These are phyloP conservation scores for Epinephelus lanceolatus DNA, from an alignment of 2,113 vertebrate genomes.

Conservation along the genomic window DNA sequence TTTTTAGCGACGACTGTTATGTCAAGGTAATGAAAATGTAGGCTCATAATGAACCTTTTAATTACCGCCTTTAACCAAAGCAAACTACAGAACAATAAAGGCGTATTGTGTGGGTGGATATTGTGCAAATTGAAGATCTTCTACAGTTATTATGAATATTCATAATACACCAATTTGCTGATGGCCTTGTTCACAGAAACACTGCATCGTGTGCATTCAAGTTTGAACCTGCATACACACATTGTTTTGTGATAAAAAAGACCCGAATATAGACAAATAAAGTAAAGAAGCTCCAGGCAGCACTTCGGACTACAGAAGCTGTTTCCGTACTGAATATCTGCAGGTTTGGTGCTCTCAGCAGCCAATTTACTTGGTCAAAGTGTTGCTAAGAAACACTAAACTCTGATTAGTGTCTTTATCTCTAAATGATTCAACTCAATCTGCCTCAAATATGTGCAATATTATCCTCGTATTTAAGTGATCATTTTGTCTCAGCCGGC, in stretches of 20 bases:
- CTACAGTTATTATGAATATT: slow-evolving; percentile 20
- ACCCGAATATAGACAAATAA: neutral
- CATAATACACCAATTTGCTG: slow-evolving; percentile 3
- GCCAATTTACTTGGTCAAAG: too few relatives aligned
- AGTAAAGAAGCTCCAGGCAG: neutral
- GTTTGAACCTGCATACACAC: neutral
- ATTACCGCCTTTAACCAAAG: slow-evolving; percentile 15
- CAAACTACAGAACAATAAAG: slow-evolving; percentile 19
- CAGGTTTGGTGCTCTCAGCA: neutral
- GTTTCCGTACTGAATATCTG: neutral
- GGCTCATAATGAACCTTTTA: slow-evolving; percentile 24
- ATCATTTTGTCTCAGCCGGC: too few relatives aligned
- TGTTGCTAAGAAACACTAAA: too few relatives aligned
- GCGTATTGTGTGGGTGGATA: neutral
- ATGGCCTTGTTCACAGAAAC: neutral
- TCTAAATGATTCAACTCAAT: too few relatives aligned
- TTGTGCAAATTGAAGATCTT: slow-evolving; percentile 19
- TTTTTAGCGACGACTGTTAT: neutral
- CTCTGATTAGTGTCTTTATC: too few relatives aligned
- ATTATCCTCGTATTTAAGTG: too few relatives aligned
- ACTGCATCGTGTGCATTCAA: neutral
- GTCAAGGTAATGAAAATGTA: slow-evolving; percentile 19
- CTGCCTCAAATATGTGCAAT: too few relatives aligned
- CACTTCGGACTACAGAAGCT: neutral
- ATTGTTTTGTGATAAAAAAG: neutral